These are phyloP conservation scores for Aleiodes testaceus DNA, from an alignment of 2,888 invertebrate species.

Conservation along the genomic window DNA sequence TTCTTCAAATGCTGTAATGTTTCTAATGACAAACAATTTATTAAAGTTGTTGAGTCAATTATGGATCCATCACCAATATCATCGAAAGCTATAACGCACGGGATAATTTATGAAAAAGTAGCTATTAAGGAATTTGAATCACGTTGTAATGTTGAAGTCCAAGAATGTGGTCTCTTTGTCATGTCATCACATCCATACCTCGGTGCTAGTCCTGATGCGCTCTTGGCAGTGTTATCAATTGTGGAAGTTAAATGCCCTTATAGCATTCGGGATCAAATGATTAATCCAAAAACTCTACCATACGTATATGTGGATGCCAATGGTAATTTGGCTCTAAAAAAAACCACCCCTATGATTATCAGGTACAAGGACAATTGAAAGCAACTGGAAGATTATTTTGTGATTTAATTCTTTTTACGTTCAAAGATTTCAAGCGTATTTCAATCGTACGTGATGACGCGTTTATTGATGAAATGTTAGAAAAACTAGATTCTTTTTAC, in stretches of 20 bases:
- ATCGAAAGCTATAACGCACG: slow-evolving; percentile 2
- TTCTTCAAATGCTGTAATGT: background rate
- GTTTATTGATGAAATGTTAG: too few species aligned
- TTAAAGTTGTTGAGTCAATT: too few species aligned
- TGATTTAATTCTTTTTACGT: background rate
- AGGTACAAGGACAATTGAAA: slow-evolving; percentile 1
- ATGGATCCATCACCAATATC: too few species aligned
- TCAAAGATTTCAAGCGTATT: background rate
- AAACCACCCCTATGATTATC: background rate
- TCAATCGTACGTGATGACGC: too few species aligned
- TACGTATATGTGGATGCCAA: background rate
- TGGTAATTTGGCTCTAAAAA: background rate
- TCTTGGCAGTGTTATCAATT: background rate
- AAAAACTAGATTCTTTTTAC: too few species aligned
- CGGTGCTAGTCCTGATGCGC: background rate
- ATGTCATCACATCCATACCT: background rate
- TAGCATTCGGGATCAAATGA: background rate
- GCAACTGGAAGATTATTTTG: background rate
- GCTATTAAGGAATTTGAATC: background rate
- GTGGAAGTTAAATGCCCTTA: slow-evolving; percentile 8
- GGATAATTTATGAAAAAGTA: background rate
- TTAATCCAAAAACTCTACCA: background rate
- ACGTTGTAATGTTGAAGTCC: background rate
- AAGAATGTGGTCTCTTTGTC: background rate
- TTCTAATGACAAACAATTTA: background rate